Percentiles rank a stretch among this genome's conserved stretches.
phyloP scores from a whole-genome alignment of 2,888 invertebrate species.

The Homarus gammarus region DNA sequence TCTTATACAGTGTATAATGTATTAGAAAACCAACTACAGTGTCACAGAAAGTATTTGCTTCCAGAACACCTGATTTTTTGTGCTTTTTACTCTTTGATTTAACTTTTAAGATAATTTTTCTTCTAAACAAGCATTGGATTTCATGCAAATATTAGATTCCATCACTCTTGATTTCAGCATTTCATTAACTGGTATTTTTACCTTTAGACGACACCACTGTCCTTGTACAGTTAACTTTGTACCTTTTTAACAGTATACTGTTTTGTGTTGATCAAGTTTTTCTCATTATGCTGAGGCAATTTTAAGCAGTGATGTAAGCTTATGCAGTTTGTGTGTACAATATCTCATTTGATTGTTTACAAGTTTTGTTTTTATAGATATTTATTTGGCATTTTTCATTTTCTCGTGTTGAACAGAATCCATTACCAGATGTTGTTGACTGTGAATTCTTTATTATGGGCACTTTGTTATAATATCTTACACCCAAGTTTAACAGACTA shows the following conservation, averaged over 20 bases:
- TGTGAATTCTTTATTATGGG: slow-evolving; percentile 39
- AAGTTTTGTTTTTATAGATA: slow-evolving; percentile 24
- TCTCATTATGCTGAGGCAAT: slow-evolving; percentile 31
- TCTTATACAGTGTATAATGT: too few relatives aligned
- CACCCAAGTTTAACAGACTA: slow-evolving; percentile 22
- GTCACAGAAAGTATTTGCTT: not conserved
- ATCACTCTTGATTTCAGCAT: not conserved
- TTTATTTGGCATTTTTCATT: slow-evolving; percentile 34
- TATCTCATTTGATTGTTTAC: slow-evolving; percentile 26
- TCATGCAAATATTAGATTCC: not conserved
- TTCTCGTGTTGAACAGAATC: slow-evolving; percentile 20
- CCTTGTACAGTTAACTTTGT: slow-evolving; percentile 42
- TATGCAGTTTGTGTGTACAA: slow-evolving; percentile 39
- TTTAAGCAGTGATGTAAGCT: slow-evolving; percentile 38
- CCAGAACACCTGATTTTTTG: not conserved
- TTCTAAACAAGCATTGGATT: not conserved
- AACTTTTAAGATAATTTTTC: not conserved
- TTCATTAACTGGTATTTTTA: slow-evolving; percentile 22
- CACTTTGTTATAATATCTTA: slow-evolving; percentile 32
- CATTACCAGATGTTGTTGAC: slow-evolving; percentile 37
- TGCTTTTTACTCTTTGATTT: not conserved
- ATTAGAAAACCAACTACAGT: too few relatives aligned
- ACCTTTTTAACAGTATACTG: slow-evolving; percentile 39
- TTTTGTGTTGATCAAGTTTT: slow-evolving; percentile 42
- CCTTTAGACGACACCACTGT: slow-evolving; percentile 38